These are phyloP conservation scores for Pipistrellus pipistrellus DNA, from an alignment of 2,797 vertebrate genomes.

Conservation along the genomic window DNA sequence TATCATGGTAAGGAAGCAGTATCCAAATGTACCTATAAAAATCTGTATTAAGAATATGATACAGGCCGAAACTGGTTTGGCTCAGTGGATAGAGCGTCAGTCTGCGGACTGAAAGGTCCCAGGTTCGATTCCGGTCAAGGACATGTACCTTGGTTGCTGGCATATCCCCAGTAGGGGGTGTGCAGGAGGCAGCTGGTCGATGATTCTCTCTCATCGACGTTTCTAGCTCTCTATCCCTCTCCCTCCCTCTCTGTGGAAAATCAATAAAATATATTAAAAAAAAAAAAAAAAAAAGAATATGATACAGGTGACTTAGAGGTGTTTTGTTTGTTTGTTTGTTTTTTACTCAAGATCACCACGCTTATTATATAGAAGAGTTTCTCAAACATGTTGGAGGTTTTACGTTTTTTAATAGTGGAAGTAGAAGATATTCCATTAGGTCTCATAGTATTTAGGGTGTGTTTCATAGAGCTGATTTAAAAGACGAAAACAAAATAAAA, in stretches of 20 bases:
- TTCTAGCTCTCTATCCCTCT: no score
- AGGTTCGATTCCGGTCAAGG: no score
- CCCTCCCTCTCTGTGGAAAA: no score
- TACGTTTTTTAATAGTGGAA: conserved; percentile 90
- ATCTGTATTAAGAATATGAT: conserved; percentile 15
- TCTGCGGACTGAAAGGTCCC: no score
- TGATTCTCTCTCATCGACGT: no score
- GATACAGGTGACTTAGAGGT: not conserved
- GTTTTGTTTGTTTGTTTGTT: not conserved
- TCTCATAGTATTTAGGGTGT: conserved; percentile 56
- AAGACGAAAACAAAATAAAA: conserved; percentile 53
- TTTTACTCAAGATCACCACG: conserved; percentile 4
- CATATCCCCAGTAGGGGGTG: no score
- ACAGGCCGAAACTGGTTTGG: no score
- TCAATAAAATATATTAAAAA: no score
- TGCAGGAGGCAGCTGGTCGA: no score
- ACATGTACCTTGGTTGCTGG: no score
- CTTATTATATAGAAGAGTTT: conserved; percentile 57
- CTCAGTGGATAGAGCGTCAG: no score
- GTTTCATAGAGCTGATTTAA: conserved; percentile 66
- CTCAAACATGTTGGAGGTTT: conserved; percentile 84
- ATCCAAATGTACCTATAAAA: conserved; percentile 52
- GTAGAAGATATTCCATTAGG: conserved; percentile 86
- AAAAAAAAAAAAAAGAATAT: not conserved
- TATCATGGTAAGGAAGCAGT: conserved; percentile 53